A percentile compares a stretch with the other conserved stretches of the same genome.
These are phyloP conservation scores for Dryocosmus kuriphilus DNA, from an alignment of 2,888 invertebrate genomes.

Conservation along the genomic window DNA sequence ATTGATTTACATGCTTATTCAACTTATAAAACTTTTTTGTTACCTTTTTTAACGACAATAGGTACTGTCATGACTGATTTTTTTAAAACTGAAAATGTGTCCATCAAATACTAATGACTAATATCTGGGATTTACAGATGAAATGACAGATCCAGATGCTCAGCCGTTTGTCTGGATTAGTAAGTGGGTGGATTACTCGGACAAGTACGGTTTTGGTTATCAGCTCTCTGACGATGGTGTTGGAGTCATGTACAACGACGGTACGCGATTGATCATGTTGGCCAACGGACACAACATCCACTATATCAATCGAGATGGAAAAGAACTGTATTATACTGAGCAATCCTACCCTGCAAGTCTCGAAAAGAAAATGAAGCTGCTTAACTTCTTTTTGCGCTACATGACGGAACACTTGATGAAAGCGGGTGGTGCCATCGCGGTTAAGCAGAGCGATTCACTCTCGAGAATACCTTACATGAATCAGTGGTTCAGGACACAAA, in stretches of 20 bases:
- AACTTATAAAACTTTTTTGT: too few species aligned
- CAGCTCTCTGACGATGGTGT: slow-evolving; percentile 99
- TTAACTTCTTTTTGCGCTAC: slow-evolving; percentile 98
- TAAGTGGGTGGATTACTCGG: slow-evolving; percentile 99
- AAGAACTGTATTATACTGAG: slow-evolving; percentile 94
- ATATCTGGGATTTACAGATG: slow-evolving; percentile 79
- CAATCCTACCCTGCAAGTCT: slow-evolving; percentile 88
- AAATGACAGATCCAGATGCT: slow-evolving; percentile 95
- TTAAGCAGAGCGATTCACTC: slow-evolving; percentile 92
- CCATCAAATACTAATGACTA: too few species aligned
- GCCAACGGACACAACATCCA: slow-evolving; percentile 96
- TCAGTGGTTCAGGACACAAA: slow-evolving; percentile 97
- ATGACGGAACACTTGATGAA: slow-evolving; percentile 98
- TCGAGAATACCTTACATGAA: slow-evolving; percentile 96
- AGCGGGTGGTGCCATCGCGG: slow-evolving; percentile 90
- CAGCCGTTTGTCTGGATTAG: slow-evolving; percentile 98
- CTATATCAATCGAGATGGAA: slow-evolving; percentile 95
- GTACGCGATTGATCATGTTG: slow-evolving; percentile 95
- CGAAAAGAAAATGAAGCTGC: slow-evolving; percentile 96
- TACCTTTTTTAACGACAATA: too few species aligned
- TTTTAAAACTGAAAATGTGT: too few species aligned
- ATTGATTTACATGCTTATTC: too few species aligned
- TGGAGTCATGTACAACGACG: slow-evolving; percentile 99
- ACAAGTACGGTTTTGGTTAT: slow-evolving; percentile 99
- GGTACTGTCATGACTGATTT: too few species aligned